Base-by-base conservation (phyloP, 2,113 vertebrate species). In the Silurus asotus region DNA sequence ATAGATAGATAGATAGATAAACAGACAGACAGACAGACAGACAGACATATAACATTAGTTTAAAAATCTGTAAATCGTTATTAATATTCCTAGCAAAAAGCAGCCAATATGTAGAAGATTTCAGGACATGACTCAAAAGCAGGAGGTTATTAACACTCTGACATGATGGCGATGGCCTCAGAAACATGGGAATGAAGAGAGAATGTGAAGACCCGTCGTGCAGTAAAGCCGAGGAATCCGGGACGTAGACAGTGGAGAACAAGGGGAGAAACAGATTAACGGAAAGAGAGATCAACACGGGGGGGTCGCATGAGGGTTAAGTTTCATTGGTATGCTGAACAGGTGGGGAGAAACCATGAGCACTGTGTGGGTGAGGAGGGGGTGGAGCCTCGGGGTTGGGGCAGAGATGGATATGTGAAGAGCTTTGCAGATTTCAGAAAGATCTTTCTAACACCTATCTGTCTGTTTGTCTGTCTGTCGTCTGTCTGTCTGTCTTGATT, bases 261-360 rank as follows among this genome's bases (percentile, higher is more conserved):
- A 48, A 23, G n/a, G 1, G 59, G 55, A 77, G 70, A 77, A 37
- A 51, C 51, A 64, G 88, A 58, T 65, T 0, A 59, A 53, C 7
- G 2, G 3, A 28, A 83, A 11, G 37, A 55, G 55, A 25, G 28
- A 67, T 23, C 17, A 10, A 15, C 37, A 8, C 11, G 37, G 11
- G 82, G 62, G 77, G 77, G 77, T 80, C 19, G 78, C 67, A n/a
- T 14, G 79, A 56, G 25, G 62, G 75, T 79, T 72, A 10, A 45
- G 75, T 53, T 83, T 82, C 65, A 86, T 86, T 84, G 84, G 81
- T 67, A 87, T 89, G 79, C 86, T 82, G 67, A 82, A 59, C 88
- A 79, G 88, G 70, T 49, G 28, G 25, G 62, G 37, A 59, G 83
- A 87, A 86, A 84, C 83, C 69, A 58, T 37, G 86, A 80, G 55